phyloP scores from a whole-genome alignment of 2,888 invertebrate species.

The Pandemis corylana region DNA sequence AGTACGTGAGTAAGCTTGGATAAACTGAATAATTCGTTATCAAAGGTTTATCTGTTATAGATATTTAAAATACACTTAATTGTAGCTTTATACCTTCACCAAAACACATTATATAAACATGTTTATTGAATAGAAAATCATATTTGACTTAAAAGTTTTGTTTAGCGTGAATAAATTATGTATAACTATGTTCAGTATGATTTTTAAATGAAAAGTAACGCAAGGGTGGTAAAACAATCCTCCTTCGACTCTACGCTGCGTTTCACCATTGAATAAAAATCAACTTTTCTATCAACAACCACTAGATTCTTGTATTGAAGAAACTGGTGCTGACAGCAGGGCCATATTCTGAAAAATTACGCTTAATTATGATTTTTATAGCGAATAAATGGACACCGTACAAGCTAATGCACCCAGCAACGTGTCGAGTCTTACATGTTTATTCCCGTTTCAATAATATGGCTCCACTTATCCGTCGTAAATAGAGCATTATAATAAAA shows the following conservation, averaged over 20 bases:
- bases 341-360: slow-evolving; percentile 64
- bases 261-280: slow-evolving; percentile 77
- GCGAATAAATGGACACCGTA: slow-evolving; percentile 63
- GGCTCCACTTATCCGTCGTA: slow-evolving; percentile 43
- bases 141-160: too few species aligned
- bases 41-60: too few species aligned
- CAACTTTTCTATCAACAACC: slow-evolving; percentile 73
- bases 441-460: slow-evolving; percentile 30
- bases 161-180: too few species aligned
- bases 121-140: background rate
- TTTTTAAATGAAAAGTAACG: slow-evolving; percentile 1
- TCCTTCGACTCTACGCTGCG: slow-evolving; percentile 47
- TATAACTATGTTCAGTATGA: background rate
- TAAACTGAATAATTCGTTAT: too few species aligned
- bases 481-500: slow-evolving; percentile 42
- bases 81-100: too few species aligned
- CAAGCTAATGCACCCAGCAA: slow-evolving; percentile 38
- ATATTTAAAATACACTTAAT: too few species aligned
- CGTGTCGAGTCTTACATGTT: slow-evolving; percentile 31
- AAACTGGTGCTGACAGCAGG: slow-evolving; percentile 55
- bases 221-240: background rate
- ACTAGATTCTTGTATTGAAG: slow-evolving; percentile 56
- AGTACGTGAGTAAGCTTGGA: too few species aligned
- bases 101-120: too few species aligned
- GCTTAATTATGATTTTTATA: slow-evolving; percentile 68